These are phyloP conservation scores for Periparus ater DNA, from an alignment of 2,797 vertebrate species.

Conservation along the genomic window DNA sequence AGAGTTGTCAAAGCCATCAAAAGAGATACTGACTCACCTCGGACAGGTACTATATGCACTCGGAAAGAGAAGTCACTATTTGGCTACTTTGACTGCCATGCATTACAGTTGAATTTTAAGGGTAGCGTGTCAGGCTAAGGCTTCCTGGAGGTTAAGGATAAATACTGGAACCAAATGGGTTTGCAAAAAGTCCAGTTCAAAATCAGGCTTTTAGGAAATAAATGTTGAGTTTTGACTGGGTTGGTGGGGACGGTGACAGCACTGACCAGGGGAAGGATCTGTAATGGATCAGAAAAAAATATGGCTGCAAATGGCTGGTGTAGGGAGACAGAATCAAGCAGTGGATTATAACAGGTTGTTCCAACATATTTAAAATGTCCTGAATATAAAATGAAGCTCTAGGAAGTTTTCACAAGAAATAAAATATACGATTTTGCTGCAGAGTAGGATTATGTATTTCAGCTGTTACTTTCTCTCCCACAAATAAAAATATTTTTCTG, in stretches of 20 bases:
- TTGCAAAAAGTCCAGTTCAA: background rate
- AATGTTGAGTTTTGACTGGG: background rate
- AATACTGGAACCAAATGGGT: background rate
- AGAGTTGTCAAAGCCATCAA: background rate
- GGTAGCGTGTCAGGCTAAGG: background rate
- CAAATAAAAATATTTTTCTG: background rate
- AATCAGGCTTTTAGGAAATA: background rate
- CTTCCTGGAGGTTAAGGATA: background rate
- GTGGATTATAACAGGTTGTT: background rate
- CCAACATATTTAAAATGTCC: background rate
- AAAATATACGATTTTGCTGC: background rate
- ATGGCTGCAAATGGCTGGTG: accelerated
- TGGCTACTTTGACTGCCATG: background rate
- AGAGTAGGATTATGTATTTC: background rate
- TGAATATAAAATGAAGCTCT: background rate
- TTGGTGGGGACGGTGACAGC: accelerated
- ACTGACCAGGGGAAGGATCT: background rate
- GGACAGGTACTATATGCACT: background rate
- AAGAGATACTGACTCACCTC: background rate
- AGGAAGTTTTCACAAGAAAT: background rate
- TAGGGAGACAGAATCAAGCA: background rate
- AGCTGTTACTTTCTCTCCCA: background rate
- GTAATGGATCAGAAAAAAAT: background rate
- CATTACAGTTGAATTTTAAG: background rate
- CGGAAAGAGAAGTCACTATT: background rate